phyloP scores from a whole-genome alignment of 2,113 vertebrate genomes.

The Ardeotis arabs region DNA sequence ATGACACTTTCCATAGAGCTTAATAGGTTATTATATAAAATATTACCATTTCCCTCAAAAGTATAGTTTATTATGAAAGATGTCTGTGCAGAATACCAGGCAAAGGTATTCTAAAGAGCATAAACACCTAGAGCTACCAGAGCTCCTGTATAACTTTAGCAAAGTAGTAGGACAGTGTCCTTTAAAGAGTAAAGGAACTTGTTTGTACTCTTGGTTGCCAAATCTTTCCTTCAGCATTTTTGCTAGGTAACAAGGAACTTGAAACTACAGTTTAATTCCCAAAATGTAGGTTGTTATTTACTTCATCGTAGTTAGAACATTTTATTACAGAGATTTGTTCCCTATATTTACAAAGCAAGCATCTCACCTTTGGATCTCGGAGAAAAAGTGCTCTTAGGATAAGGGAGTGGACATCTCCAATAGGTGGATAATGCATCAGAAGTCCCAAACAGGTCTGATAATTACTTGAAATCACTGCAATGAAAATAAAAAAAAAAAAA shows the following conservation, averaged over 20 bases:
- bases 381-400: constrained; percentile 96
- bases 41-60: not conserved
- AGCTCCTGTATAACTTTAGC: not conserved
- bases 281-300: not conserved
- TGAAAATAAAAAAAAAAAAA: constrained; percentile 30
- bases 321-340: not conserved
- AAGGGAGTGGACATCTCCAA: constrained; percentile 92
- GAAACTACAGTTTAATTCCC: not conserved
- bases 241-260: not conserved
- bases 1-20: not conserved
- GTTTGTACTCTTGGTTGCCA: not conserved
- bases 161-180: not conserved
- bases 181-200: not conserved
- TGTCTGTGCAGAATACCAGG: not conserved
- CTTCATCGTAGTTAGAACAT: not conserved
- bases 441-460: constrained; percentile 98
- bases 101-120: not conserved
- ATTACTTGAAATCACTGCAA: constrained; percentile 96
- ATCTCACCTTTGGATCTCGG: constrained; percentile 94
- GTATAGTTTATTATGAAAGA: not conserved
- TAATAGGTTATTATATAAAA: not conserved
- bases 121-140: not conserved
- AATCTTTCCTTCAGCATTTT: not conserved
- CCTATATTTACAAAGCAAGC: not conserved
- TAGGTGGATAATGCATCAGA: constrained; percentile 95